Base-by-base conservation (phyloP, 2,888 invertebrate species). In the Neoscelio sp. region DNA sequence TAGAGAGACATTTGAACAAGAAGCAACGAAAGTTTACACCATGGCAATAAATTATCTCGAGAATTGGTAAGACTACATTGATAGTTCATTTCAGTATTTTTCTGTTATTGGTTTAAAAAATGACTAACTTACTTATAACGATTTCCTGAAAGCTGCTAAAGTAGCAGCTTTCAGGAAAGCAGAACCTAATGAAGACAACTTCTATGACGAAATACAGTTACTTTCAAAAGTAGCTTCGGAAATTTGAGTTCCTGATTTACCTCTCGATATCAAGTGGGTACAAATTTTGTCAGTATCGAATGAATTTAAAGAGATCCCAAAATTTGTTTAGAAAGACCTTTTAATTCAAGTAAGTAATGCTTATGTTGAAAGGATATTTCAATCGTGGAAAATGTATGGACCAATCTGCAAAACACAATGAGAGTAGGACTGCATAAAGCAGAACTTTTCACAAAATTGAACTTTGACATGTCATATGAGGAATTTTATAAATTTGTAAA, bases 321-420 rank as follows among this genome's bases (percentile, higher is more conserved):
- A 7, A 13, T 13, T 52, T 17, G 17, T 17, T 8, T 15, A n/a
- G 0, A 44, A 44, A 44, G 5, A 8, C 10, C 20, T 44, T 2
- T 44, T 18, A 23, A 70, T 62, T 6, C 65, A 56, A 2, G 35
- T 74, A 2, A 65, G 65, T 15, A 56, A 74, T 17, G 38, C 64
- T 13, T 46, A 23, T 38, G 30, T 64, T 15, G 64, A 74, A 18
- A 38, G 50, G 2, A 7, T 71, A 12, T 73, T 73, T 56, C 56
- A 1, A 20, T 71, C 3, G 50, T 65, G 48, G 23, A 12, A n/a
- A 68, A 60, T 23, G n/a, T 68, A 0, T 68, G 54, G 76, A 70
- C 64, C 2, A 42, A 64, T 28, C 10, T 38, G 1, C 10, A 56
- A 13, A 76, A 76, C 23, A 42, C 17, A 38, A 23, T 78, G 52